Base-by-base conservation (phyloP, 1,140 invertebrate genomes). In the Drosophila navojoa region DNA sequence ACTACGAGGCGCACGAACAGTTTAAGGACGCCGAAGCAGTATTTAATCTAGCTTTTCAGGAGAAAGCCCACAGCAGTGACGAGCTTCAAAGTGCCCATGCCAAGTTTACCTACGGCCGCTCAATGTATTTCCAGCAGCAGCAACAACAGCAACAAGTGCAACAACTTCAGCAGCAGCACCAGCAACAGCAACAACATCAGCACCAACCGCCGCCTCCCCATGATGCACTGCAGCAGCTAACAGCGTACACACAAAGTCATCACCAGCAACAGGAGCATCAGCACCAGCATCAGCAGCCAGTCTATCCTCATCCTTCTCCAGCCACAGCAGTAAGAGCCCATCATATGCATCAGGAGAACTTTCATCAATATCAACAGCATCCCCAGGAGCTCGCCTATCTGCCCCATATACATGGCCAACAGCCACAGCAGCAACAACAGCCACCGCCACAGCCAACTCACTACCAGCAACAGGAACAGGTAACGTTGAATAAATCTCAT, bases 21-120 rank as follows among this genome's bases (percentile, higher is more conserved):
- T 95, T 94, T 71, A 96, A 96, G 92, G 94, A 94, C 81, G 96
- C 96, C 1, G 95, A 96, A 92, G 94, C 95, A 79, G 94, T 97
- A 38, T 97, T 95, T 75, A 93, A 95, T 91, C 89, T 96, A 54
- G 96, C 96, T 29, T 93, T 96, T 68, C 93, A 94, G 70, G 90
- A 91, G 73, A 93, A 94, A 62, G 96, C 96, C 4, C 94, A 97
- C 85, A 96, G 96, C 4, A 93, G 93, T 66, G 95, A 96, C 54
- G 95, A 96, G 90, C 92, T 97, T 5, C 93, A 95, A 71, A 93
- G 94, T 76, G 96, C 96, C 10, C 95, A 96, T 82, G 84, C 95
- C 93, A 93, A 95, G 93, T 93, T 96, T 63, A 95, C 92, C 92
- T 93, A 92, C 87, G 95, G 92, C 93, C 94, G 81, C 45, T 95